These are phyloP conservation scores for Sycophaga agraensis DNA, from an alignment of 1,140 invertebrate genomes.

Conservation along the genomic window DNA sequence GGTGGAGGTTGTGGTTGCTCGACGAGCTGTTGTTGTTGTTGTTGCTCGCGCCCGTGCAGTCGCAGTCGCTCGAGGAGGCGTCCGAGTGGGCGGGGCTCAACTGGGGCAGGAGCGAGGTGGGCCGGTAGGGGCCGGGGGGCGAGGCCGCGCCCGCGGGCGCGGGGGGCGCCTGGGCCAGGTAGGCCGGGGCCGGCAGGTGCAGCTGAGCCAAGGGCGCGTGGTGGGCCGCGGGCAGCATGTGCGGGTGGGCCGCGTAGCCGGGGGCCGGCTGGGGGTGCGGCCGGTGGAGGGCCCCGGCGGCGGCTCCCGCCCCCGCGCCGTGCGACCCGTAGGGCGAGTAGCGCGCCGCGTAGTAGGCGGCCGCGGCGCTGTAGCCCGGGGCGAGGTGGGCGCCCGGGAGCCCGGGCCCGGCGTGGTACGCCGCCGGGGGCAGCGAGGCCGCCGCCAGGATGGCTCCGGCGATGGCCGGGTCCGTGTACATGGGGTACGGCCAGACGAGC, in stretches of 20 bases:
- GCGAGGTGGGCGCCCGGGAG: slow-evolving; percentile 44
- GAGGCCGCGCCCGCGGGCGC: not conserved
- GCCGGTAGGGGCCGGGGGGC: not conserved
- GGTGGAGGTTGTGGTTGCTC: not conserved
- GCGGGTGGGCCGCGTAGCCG: slow-evolving; percentile 20
- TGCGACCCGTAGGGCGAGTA: slow-evolving; percentile 44
- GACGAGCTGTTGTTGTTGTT: slow-evolving; percentile 37
- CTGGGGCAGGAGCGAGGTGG: slow-evolving; percentile 30
- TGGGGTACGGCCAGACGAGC: slow-evolving; percentile 91
- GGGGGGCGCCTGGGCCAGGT: not conserved
- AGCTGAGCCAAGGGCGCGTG: slow-evolving; percentile 21
- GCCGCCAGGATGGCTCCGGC: slow-evolving; percentile 79
- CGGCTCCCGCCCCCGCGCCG: slow-evolving; percentile 36
- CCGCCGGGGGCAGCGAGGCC: slow-evolving; percentile 56
- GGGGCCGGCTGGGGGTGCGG: slow-evolving; percentile 35
- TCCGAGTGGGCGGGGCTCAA: slow-evolving; percentile 47
- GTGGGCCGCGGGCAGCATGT: not conserved
- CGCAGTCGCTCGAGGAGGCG: slow-evolving; percentile 52
- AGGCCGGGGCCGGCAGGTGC: not conserved
- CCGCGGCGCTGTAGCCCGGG: slow-evolving; percentile 38
- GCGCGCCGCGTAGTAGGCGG: slow-evolving; percentile 43
- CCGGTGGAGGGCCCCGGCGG: slow-evolving; percentile 33
- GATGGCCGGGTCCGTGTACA: slow-evolving; percentile 89
- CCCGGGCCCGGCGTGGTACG: slow-evolving; percentile 53
- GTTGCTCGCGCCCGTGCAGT: slow-evolving; percentile 43